Base-by-base conservation (phyloP, 2,797 vertebrate genomes). In the Sphaeramia orbicularis region DNA sequence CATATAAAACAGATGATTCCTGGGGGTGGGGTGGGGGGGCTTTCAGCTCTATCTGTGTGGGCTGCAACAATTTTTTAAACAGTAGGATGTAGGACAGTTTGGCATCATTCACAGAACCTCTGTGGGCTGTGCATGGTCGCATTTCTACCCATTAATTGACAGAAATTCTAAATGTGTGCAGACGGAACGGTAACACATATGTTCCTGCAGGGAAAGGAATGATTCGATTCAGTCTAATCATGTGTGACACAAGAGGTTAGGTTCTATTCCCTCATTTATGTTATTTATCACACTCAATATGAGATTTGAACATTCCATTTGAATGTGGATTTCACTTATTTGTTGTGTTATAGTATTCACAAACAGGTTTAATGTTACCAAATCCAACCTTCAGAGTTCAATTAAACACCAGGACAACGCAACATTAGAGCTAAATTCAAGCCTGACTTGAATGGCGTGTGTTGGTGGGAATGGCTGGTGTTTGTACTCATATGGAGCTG, bases 401-500 rank as follows among this genome's bases (percentile, higher is more conserved):
- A 78, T 86, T 65, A 73, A 80, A 64, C 72, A 76, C n/a, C n/a
- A n/a, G n/a, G n/a, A n/a, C 65, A 24, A 68, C 14, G 60, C 36
- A 54, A 71, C 19, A 57, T 37, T 37, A 11, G 53, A 74, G 37
- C 66, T 49, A 59, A 74, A 80, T 83, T 65, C 57, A 80, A 52
- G 71, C 59, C 66, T 71, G 80, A 85, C 71, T 78, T 76, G 49
- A 79, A 78, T 85, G 61, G 60, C 47, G 71, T 83, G 79, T 75
- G 37, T 21, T 18, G 45, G 61, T 59, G 62, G 64, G 27, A 41
- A 77, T 50, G 44, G 47, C 35, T 13, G 30, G 55, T 66, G 49
- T 45, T 67, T 62, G 51, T 40, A 61, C 60, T 55, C 45, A 2
- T 5, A 65, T 5, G 67, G 49, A 41, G 48, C 55, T 36, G 63